These are phyloP conservation scores for Aporrectodea caliginosa DNA, from an alignment of 1,140 invertebrate species.

Conservation along the genomic window DNA sequence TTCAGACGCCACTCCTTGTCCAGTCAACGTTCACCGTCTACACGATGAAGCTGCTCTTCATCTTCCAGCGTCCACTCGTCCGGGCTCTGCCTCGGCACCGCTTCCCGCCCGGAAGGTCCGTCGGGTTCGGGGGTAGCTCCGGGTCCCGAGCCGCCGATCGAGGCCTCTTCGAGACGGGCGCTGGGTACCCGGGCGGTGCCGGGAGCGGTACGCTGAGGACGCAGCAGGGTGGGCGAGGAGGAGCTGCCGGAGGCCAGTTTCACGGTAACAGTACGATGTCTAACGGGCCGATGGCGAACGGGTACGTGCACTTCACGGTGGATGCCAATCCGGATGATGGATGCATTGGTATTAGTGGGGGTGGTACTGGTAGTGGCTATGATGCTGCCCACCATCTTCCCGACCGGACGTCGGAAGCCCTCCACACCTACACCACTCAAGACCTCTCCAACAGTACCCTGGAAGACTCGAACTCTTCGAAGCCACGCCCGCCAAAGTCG, in stretches of 20 bases:
- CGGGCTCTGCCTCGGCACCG: background rate
- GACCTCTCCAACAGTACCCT: background rate
- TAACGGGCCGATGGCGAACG: background rate
- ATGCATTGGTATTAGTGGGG: background rate
- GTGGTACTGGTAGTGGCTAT: too few relatives aligned
- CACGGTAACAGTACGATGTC: background rate
- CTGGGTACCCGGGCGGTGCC: background rate
- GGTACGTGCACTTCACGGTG: background rate
- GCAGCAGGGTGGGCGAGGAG: background rate
- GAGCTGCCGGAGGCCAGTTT: background rate
- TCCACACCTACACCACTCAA: background rate
- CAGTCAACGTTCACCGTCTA: slow-evolving; percentile 23
- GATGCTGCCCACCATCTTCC: too few relatives aligned
- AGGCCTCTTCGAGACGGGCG: background rate
- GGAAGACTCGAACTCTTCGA: background rate
- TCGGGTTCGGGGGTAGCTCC: background rate
- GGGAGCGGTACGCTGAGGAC: background rate
- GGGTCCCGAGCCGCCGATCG: background rate
- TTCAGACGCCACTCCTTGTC: slow-evolving; percentile 22
- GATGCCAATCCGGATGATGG: background rate
- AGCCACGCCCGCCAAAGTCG: background rate
- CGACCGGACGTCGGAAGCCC: background rate
- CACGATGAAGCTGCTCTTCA: slow-evolving; percentile 28
- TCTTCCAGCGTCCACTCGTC: slow-evolving; percentile 22
- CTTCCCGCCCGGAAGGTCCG: background rate